A percentile compares a stretch with the other conserved stretches of the same genome.
phyloP scores from a whole-genome alignment of 1,140 invertebrate species.

The Leptopilina boulardi region DNA sequence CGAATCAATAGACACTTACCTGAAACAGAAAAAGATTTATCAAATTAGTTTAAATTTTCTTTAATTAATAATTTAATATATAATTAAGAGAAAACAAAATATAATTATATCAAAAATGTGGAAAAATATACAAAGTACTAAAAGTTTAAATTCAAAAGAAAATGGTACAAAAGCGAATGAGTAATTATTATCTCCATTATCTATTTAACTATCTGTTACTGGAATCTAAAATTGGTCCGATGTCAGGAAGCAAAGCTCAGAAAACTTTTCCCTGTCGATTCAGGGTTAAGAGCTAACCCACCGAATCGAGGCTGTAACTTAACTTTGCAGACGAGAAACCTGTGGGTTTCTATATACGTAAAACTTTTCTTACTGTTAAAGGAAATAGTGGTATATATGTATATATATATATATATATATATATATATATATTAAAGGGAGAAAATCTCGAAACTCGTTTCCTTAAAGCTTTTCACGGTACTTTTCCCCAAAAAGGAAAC shows the following conservation, averaged over 20 bases:
- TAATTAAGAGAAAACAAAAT: too few relatives aligned
- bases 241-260: not conserved
- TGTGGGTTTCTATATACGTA: constrained; percentile 21
- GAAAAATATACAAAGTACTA: not conserved
- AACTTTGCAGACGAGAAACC: constrained; percentile 30
- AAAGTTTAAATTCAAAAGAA: not conserved
- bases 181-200: not conserved
- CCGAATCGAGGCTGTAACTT: constrained; percentile 13
- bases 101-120: too few relatives aligned
- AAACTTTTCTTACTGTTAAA: constrained; percentile 18
- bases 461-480: constrained; percentile 17
- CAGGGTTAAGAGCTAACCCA: constrained; percentile 29
- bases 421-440: constrained; percentile 1
- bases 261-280: constrained; percentile 13
- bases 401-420: too few relatives aligned
- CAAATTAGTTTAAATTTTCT: not conserved
- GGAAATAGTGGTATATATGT: constrained; percentile 18
- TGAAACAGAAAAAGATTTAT: not conserved
- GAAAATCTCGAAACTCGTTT: constrained; percentile 26
- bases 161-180: not conserved
- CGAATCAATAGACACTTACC: not conserved
- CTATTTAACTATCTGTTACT: not conserved
- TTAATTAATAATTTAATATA: too few relatives aligned
- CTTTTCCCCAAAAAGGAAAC: not conserved
- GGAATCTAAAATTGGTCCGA: not conserved